Evolutionary conservation across 2,113 vertebrate genomes (phyloP), one percentile per base, ranked within the genome.

Genomic region (Dunckerocampus dactyliophorus): DNA sequence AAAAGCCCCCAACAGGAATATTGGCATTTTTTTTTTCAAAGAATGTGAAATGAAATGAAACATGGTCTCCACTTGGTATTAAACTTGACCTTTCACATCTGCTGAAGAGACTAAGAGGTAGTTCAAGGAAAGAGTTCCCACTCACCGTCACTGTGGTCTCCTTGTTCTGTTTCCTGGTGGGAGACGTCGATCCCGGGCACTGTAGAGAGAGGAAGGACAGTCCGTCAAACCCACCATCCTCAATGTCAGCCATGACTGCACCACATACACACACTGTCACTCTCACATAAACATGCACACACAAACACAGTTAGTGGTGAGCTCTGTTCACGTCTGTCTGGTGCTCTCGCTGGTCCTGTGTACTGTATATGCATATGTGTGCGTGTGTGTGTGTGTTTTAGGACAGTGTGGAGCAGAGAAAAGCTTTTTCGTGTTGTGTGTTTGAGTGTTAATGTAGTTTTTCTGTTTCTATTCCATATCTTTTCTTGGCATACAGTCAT

Each of bases 141-240:
- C 94, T 94, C 87, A 95, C 94, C 51, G 93, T 94, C 61, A 93
- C 83, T 43, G 91, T 91, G 65, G 84, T 91, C 63, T 94, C 93
- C 82, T 91, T 93, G 86, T 78, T 92, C 64, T 92, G 92, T 59
- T 82, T 95, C 78, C 89, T 92, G 76, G 88, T 84, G 57, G 92
- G 90, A 1, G 93, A 93, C 0, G 88, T 89, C 37, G 92, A 91
- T 65, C 88, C 91, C 1, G 92, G 93, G 75, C 92, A 92, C 94
- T 96, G 93, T 21, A 58, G 83, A 85, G 82, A 92, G 71, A 94
- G 86, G 80, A 73, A 88, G 77, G 86, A 91, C 20, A 74, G 81
- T 76, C 85, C 80, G 1, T 92, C 86, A 91, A 89, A 89, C 80
- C 85, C 54, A 14, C 56, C 82, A 37, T 82, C 81, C 74, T 92